Evolutionary conservation across 2,888 invertebrate species (phyloP).

Genomic region (Operophtera brumata): DNA sequence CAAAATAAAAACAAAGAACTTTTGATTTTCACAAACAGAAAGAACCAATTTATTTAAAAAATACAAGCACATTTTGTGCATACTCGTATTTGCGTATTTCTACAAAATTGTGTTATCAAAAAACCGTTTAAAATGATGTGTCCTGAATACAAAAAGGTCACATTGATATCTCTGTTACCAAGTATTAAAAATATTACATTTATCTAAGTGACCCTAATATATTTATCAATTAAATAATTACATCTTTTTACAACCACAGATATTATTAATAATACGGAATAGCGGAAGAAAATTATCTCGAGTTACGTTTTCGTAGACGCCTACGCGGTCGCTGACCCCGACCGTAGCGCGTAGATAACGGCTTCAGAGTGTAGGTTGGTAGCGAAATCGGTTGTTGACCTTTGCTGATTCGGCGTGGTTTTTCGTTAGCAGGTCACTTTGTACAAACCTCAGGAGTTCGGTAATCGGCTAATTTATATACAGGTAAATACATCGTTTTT

Average conservation of each 20-base stretch:
- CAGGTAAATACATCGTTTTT: no score
- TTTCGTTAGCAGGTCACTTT: slow-evolving; percentile 3
- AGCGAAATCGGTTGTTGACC: slow-evolving; percentile 28
- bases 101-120: no score
- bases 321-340: slow-evolving; percentile 30
- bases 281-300: slow-evolving; percentile 4
- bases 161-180: no score
- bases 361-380: slow-evolving; percentile 11
- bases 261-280: background rate
- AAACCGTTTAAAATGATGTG: no score
- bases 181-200: background rate
- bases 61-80: no score
- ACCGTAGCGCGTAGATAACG: slow-evolving; percentile 27
- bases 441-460: no score
- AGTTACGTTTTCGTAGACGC: slow-evolving; percentile 24
- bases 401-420: background rate
- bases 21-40: no score
- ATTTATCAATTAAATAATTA: background rate
- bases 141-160: no score
- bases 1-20: no score
- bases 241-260: background rate
- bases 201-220: background rate
- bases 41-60: no score
- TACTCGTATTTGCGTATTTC: no score
- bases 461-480: no score